Conservation (phyloP, 2,113 vertebrate genomes). For the Puma concolor region DNA sequence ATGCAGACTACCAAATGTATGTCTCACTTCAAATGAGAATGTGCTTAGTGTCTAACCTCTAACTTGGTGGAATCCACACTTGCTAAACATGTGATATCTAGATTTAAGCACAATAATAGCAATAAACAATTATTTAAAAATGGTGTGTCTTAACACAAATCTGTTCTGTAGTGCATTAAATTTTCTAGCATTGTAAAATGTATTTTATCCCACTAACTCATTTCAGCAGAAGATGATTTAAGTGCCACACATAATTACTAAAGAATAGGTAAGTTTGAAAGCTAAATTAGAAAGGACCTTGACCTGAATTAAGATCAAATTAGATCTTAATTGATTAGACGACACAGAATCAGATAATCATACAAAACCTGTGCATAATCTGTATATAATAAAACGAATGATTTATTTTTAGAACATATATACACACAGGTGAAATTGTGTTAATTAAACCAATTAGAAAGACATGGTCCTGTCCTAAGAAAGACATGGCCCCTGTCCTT, state of each 20-base stretch:
- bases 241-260: not conserved
- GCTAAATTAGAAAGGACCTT: not conserved
- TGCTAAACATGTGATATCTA: not conserved
- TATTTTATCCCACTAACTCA: not conserved
- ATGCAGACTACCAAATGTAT: not conserved
- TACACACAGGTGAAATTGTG: not conserved
- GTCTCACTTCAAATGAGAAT: not conserved
- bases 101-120: not conserved
- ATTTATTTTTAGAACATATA: not conserved
- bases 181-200: conserved; percentile 7
- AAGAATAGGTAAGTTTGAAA: conserved; percentile 36
- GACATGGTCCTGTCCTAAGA: not conserved
- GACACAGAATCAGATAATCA: not conserved
- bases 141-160: not conserved
- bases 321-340: not conserved
- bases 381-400: not conserved
- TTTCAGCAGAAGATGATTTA: not conserved
- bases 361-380: not conserved
- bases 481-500: not conserved
- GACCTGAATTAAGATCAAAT: not conserved
- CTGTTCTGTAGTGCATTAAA: not conserved
- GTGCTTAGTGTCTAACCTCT: not conserved
- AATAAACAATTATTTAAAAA: not conserved
- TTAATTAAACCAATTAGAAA: not conserved
- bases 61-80: not conserved